Base-by-base conservation (phyloP, 2,888 invertebrate species). In the Drosophila acutilabella region DNA sequence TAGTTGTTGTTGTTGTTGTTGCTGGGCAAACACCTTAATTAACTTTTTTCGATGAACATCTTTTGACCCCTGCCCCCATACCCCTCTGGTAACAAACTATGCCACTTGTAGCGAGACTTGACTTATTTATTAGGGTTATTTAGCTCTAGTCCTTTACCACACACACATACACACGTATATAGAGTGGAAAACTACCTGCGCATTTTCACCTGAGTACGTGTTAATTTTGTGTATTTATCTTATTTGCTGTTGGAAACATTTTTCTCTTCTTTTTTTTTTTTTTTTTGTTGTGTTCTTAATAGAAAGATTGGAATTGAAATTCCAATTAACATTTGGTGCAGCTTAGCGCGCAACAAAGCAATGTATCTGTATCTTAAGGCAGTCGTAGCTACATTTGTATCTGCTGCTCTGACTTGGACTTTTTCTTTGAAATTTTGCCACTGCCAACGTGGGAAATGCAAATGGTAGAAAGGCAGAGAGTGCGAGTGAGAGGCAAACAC, bases 71-170 rank as follows among this genome's bases (percentile, higher is more conserved):
- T 3, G 20, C 20, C 20, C 23, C 23, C 23, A 6, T 0, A 23
- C 23, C 6, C 23, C 23, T 5, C 23, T 56, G 26, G 13, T 30
- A 30, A 30, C 47, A n/a, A 54, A n/a, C 36, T 60, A 71, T 64
- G 36, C 59, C 62, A 82, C 68, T 74, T 68, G 74, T 78, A 70
- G 78, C 48, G 54, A 44, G 64, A 80, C 80, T 85, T 85, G 85
- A 79, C 88, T 84, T 84, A 84, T 84, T 84, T 84, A 88, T 84
- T 84, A 85, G 88, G 84, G 88, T 85, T 84, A 85, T 88, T 88
- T 85, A 64, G 67, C 16, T 51, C 62, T 33, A 59, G 51, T 81
- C 81, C 74, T 71, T 79, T 68, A 59, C 64, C 38, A 65, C 68
- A 58, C 72, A 67, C 26, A 14, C 44, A 56, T 16, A 58, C 57